These are phyloP conservation scores for Nomada lathburiana DNA, from an alignment of 2,888 invertebrate species.

Conservation along the genomic window DNA sequence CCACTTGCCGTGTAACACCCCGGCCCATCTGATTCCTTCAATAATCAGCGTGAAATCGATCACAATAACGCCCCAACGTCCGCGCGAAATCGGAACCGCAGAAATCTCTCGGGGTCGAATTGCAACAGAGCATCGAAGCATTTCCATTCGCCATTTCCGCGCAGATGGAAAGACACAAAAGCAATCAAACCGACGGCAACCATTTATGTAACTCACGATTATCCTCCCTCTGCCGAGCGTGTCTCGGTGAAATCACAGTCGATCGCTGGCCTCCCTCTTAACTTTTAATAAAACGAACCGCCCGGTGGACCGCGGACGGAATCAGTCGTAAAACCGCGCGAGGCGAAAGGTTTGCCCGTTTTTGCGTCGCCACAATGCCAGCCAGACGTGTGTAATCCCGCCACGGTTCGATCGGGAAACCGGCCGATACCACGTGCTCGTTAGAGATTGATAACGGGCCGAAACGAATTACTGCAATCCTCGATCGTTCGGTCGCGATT, in stretches of 20 bases:
- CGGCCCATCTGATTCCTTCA: too few relatives aligned
- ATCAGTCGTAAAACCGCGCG: conserved; percentile 25
- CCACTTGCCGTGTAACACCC: too few relatives aligned
- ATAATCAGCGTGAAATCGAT: neutral
- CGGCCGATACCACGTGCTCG: conserved; percentile 25
- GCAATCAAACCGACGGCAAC: conserved; percentile 30
- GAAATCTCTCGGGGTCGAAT: conserved; percentile 3
- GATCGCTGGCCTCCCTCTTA: neutral
- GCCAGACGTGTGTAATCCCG: conserved; percentile 32
- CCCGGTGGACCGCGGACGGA: neutral
- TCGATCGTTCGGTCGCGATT: conserved; percentile 56
- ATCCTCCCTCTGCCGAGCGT: neutral
- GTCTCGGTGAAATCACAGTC: conserved; percentile 3
- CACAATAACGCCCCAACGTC: neutral
- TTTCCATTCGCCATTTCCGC: neutral
- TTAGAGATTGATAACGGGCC: conserved; percentile 52
- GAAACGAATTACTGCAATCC: conserved; percentile 57
- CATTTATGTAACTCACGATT: conserved; percentile 36
- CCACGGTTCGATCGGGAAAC: conserved; percentile 38
- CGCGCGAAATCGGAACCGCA: too few relatives aligned
- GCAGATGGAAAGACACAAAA: neutral
- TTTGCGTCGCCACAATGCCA: neutral
- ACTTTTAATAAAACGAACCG: conserved; percentile 55
- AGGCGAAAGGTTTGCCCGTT: conserved; percentile 7
- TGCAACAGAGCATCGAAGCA: conserved; percentile 9